Conservation (phyloP, 2,797 vertebrate species). For the Anisognathus igniventris region DNA sequence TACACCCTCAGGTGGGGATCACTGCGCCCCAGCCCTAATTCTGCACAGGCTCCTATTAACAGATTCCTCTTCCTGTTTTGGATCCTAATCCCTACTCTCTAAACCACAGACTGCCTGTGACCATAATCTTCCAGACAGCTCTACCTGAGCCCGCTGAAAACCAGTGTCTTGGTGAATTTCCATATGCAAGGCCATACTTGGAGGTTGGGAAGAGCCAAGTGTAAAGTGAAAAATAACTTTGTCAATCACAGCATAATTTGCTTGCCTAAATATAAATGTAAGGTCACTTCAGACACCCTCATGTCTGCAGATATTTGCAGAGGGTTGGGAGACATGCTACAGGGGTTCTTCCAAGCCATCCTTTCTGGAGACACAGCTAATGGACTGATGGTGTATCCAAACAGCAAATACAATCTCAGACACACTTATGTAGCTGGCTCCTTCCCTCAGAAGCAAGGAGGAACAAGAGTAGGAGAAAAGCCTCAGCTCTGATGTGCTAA, state of each 20-base stretch:
- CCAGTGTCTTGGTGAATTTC: fast-evolving
- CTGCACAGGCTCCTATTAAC: not conserved
- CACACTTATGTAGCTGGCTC: not conserved
- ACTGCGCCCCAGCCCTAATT: fast-evolving
- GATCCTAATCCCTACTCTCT: not conserved
- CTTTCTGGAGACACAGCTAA: not conserved
- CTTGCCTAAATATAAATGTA: not conserved
- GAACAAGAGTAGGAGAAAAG: not conserved
- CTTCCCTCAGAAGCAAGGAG: not conserved
- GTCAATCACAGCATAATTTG: not conserved
- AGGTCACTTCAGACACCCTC: not conserved
- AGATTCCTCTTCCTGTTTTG: not conserved
- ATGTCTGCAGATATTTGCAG: not conserved
- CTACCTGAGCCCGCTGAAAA: not conserved
- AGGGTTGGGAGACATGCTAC: not conserved
- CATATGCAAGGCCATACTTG: not conserved
- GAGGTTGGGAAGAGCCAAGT: not conserved
- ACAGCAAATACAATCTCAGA: not conserved
- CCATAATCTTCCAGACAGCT: not conserved
- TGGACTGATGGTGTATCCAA: not conserved
- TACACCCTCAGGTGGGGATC: not conserved
- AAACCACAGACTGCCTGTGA: not conserved
- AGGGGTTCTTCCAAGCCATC: not conserved
- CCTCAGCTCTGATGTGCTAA: not conserved
- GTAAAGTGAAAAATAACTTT: not conserved